Base-by-base conservation (phyloP, 2,888 invertebrate genomes). In the Graphium colonna region DNA sequence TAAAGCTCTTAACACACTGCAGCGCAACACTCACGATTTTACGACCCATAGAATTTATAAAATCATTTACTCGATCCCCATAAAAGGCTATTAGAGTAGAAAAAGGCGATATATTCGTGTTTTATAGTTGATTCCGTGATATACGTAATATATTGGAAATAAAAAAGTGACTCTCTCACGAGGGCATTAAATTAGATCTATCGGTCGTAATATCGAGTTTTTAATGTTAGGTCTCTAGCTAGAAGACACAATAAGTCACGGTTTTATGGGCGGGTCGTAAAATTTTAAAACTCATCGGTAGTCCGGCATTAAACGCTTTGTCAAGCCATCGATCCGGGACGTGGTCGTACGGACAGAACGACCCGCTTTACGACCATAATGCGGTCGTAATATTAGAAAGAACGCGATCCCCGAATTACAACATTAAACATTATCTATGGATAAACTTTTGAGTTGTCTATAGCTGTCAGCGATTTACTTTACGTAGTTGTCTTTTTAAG, bases 121-220 rank as follows among this genome's bases (percentile, higher is more conserved):
- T 66, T 65, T 62, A 66, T 62, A 53, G 57, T 55, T 55, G 62
- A 64, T 65, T 63, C 63, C 61, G 53, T 63, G 58, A 57, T 59
- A 66, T 63, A 63, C 40, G 21, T 45, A 54, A 45, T 50, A 49
- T 49, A 57, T 69, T 75, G 67, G 62, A 60, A 64, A 62, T 62
- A 66, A 69, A 69, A 71, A 70, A 70, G 61, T 62, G 60, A 78
- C 77, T 12, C 36, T 77, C 79, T 79, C 81, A 77, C 79, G 78
- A 77, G 71, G 68, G 77, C 79, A 74, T 87, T 84, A 88, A 75
- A 87, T 88, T 79, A 79, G 73, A 81, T 75, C 79, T 83, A 83
- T 84, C 73, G 82, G 77, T 82, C 85, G 85, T 87, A 81, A 83
- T 83, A 86, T 85, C 79, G 82, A 80, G 79, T 79, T 74, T 21